Evolutionary conservation across 2,113 vertebrate species (phyloP), one percentile per base, ranked within the genome.

Genomic region (Varanus salvator): DNA sequence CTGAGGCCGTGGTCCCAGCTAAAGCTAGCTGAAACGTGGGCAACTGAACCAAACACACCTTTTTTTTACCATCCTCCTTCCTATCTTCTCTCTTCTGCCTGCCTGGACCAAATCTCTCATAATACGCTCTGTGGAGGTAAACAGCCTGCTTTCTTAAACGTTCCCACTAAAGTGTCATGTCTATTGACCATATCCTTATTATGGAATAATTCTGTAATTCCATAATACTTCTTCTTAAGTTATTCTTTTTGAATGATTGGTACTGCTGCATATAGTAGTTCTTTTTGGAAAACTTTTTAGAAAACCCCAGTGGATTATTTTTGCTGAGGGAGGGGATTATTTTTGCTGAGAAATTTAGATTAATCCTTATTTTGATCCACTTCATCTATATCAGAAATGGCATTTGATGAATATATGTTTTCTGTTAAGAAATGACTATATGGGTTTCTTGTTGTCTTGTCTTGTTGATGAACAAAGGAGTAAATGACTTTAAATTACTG

Each of bases 401-500:
- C 0, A 34, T 91, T 91, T 89, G 80, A 60, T 60, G 0, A 94
- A 80, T 1, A 80, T 34, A 68, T 0, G 52, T 90, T 96, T 95
- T 81, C 21, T 74, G 5, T 48, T 75, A 72, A 66, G 1, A 80
- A 87, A 29, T 76, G 75, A 83, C 2, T 57, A 1, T 38, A 38
- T 1, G n/a, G 14, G 31, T 68, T 93, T 87, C 8, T 90, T 3
- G 81, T 2, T 1, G 76, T 2, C 17, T 3, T 88, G 69, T 4
- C 27, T 92, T 27, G 84, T 80, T 34, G 88, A 74, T 0, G 71
- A 87, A 88, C 11, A 27, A 31, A 64, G 82, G 0, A 81, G 1
- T 23, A 86, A 48, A 76, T 57, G 93, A 89, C 86, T 90, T 86
- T 92, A 44, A 92, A 88, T 92, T 27, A 54, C 34, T 85, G 23